Evolutionary conservation across 2,888 invertebrate genomes (phyloP).

Genomic region (Eustalomyia histrio): DNA sequence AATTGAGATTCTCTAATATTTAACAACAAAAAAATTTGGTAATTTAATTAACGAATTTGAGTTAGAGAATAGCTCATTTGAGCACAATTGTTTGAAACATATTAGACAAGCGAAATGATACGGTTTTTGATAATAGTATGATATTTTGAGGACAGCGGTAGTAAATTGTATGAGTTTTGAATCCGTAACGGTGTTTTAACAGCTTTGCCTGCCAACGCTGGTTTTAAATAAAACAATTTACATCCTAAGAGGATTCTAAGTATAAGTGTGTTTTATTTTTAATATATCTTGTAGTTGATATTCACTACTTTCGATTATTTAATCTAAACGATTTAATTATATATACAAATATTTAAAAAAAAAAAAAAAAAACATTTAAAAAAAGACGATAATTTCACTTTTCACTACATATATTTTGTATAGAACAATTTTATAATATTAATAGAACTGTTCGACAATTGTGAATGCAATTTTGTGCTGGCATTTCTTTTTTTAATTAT

Average conservation of each 20-base stretch:
- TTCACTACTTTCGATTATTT: constrained; percentile 20
- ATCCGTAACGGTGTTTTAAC: no score
- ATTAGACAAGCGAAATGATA: no score
- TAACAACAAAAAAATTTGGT: no score
- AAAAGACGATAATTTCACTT: neutral
- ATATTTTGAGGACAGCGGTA: no score
- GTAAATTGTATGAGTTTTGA: no score
- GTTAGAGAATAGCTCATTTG: no score
- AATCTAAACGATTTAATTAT: constrained; percentile 14
- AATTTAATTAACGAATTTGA: no score
- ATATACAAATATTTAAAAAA: constrained; percentile 24
- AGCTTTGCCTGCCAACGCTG: neutral
- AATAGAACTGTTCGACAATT: neutral
- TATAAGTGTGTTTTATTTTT: constrained; percentile 24
- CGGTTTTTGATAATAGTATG: no score
- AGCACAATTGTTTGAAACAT: no score
- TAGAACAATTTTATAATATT: neutral
- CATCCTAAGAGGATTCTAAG: constrained; percentile 16
- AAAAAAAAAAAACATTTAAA: no score
- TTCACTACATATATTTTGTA: neutral
- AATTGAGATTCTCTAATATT: no score
- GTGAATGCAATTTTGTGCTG: constrained; percentile 40
- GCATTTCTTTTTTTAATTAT: constrained; percentile 44
- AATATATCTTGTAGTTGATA: constrained; percentile 3
- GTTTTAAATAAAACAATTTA: neutral